phyloP scores from a whole-genome alignment of 2,113 vertebrate species.

The Ammodytes dubius region DNA sequence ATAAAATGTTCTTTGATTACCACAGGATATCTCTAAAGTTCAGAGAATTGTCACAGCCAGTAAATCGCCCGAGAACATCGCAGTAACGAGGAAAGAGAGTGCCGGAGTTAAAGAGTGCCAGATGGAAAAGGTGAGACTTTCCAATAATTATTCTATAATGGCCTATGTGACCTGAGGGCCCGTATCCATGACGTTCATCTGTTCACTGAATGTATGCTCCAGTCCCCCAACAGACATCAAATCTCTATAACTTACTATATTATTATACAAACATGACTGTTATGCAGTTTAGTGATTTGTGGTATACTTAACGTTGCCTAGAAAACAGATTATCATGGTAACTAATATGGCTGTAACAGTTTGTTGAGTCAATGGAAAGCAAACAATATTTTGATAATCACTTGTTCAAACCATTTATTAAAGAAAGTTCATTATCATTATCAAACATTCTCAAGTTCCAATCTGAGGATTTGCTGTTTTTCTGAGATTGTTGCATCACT shows the following conservation, averaged over 20 bases:
- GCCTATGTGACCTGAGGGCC: constrained; percentile 65
- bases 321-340: not conserved
- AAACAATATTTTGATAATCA: not conserved
- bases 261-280: not conserved
- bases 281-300: not conserved
- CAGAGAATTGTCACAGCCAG: constrained; percentile 81
- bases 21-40: constrained; percentile 85
- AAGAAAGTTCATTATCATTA: not conserved
- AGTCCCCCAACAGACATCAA: constrained; percentile 42
- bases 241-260: no score
- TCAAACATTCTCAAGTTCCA: not conserved
- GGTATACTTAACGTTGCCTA: not conserved
- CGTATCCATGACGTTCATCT: constrained; percentile 56
- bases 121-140: constrained; percentile 83
- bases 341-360: not conserved
- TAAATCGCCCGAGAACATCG: constrained; percentile 77
- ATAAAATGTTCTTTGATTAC: constrained; percentile 32
- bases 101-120: constrained; percentile 78
- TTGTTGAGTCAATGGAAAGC: no score
- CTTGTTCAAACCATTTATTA: not conserved
- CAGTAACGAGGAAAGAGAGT: constrained; percentile 79
- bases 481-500: not conserved
- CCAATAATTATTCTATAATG: constrained; percentile 69
- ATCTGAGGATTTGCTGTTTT: not conserved
- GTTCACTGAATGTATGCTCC: constrained; percentile 59